Evolutionary conservation across 1,140 invertebrate species (phyloP).

Genomic region (Lysiphlebus fabarum): DNA sequence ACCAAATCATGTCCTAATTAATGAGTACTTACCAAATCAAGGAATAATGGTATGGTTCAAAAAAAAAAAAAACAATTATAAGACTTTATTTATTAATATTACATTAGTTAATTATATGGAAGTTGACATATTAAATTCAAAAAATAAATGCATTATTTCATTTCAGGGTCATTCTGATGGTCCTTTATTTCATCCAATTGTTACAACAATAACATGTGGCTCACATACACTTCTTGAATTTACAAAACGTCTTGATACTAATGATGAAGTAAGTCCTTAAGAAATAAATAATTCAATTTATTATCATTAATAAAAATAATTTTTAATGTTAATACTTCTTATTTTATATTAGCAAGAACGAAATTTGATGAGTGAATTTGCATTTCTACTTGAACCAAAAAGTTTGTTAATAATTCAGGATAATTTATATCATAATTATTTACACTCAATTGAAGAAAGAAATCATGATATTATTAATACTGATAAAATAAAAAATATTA

Average conservation of each 20-base stretch:
- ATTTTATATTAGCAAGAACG: conserved; percentile 38
- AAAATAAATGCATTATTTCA: conserved; percentile 12
- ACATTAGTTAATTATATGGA: too few relatives aligned
- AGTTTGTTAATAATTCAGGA: conserved; percentile 85
- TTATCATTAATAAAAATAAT: conserved; percentile 2
- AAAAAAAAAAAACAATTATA: neutral
- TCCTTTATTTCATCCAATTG: conserved; percentile 86
- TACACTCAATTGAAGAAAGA: conserved; percentile 86
- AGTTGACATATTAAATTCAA: neutral
- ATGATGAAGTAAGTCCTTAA: conserved; percentile 30
- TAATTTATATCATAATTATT: conserved; percentile 77
- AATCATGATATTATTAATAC: conserved; percentile 68
- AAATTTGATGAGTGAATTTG: conserved; percentile 53
- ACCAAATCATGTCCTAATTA: conserved; percentile 94
- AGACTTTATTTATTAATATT: too few relatives aligned
- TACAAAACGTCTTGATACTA: conserved; percentile 57
- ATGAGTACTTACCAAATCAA: conserved; percentile 92
- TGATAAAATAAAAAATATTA: conserved; percentile 65
- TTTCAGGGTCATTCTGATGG: conserved; percentile 88
- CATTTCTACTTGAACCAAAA: conserved; percentile 78
- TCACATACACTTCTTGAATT: conserved; percentile 88
- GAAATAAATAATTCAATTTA: conserved; percentile 18
- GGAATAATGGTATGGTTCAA: conserved; percentile 84
- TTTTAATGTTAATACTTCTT: conserved; percentile 16
- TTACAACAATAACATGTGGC: conserved; percentile 89